Evolutionary conservation across 2,113 vertebrate species (phyloP), one percentile per base, ranked within the genome.

Genomic region (Triplophysa rosa): DNA sequence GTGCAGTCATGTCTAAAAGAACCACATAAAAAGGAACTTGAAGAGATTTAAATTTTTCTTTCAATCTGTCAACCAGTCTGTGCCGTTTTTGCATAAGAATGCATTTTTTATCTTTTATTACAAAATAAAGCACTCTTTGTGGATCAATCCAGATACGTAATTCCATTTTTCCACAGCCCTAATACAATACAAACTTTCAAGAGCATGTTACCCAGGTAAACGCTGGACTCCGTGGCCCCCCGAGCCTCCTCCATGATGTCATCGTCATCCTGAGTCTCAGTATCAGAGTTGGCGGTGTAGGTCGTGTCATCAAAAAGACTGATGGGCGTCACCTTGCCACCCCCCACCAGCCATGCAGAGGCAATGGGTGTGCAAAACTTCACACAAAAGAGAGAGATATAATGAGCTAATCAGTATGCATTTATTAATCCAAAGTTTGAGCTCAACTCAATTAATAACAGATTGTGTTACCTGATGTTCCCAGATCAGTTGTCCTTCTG

Each of bases 321-420:
- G 85, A 99, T 97, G 1, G 98, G 96, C 56, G 95, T 94, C 68
- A 99, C 96, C 75, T 96, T 96, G 4, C 96, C 98, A 14, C 95
- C 94, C 17, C 94, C 95, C 19, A 99, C 93, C 82, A 99, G 88
- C 98, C 98, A 99, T 6, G 98, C 98, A 1, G 97, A 96, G 81
- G 97, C 98, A 73, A 99, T 97, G 17, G 98, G 98, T 26, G 95
- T 95, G 85, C 96, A 99, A 90, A 99, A 99, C 98, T 99, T 87
- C 52, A 75, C 58, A 80, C 64, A 64, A 61, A 81, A 58, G 23
- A 71, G 13, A 63, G 52, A 75, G 2, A 65, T 13, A 26, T 49
- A 21, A 76, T 72, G 72, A 26, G 17, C 62, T 49, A 2, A 56
- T 26, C 16, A 54, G 21, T 29, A 8, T n/a, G 42, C 1, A 49